Evolutionary conservation across 64 coral and sea anemone species (phyloP), one percentile per base, ranked within the genome.

Genomic region (Dendrophyllia cribrosa): DNA sequence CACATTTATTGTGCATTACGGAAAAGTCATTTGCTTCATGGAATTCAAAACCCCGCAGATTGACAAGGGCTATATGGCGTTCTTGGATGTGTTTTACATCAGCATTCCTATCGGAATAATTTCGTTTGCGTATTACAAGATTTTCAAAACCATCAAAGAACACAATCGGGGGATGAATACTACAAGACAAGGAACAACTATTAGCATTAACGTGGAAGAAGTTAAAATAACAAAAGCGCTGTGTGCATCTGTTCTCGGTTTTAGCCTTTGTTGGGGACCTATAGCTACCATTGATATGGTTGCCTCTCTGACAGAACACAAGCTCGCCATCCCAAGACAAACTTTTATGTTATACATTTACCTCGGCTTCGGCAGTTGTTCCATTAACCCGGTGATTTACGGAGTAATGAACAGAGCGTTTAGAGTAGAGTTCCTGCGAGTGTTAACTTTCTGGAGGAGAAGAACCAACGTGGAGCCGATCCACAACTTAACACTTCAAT

Each of bases 21-120:
- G 93, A 15, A 95, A 95, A 90, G 71, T 70, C 17, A 76, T 85
- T 16, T 95, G 93, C 46, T 95, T 90, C 63, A 81, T 82, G 58
- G 58, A 65, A 55, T 94, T 85, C 52, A 85, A 60, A 43, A 67
- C 58, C 7, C 79, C 55, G 46, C 26, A 59, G 45, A 59, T 75
- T 6, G 87, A 86, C 43, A 90, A 71, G 51, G 78, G 78, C 2
- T 90, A 90, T 58, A 90, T 95, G 49, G 87, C 78, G 19, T 90
- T 85, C 23, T 51, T 95, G 4, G 79, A 90, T 14, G 46, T 26
- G 7, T 51, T 79, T 52, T 95, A 85, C 62, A 89, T 95, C 49
- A 51, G 21, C 20, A 72, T 60, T 58, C 87, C 93, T 9, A 78
- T 90, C n/a, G 51, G 74, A 25, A 59, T 95, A 47, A 83, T 95